These are phyloP conservation scores for Drosophila obscura DNA, from an alignment of 1,140 invertebrate species.

Conservation along the genomic window DNA sequence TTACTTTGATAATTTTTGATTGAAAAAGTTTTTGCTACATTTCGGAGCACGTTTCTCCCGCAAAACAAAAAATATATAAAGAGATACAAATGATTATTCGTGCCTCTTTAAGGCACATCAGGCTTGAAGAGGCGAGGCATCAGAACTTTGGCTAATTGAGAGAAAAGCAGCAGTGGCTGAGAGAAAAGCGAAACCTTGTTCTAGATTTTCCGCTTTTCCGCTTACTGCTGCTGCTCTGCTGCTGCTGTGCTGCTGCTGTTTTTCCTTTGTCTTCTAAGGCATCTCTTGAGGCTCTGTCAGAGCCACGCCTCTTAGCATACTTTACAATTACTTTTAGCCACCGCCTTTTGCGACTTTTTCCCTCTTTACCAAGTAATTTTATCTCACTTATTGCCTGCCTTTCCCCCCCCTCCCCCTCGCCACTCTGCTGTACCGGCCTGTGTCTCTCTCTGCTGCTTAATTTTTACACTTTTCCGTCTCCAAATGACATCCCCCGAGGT, in stretches of 20 bases:
- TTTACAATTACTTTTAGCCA: constrained; percentile 64
- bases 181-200: constrained; percentile 54
- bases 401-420: neutral
- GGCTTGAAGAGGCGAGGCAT: neutral
- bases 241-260: constrained; percentile 1
- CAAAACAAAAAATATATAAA: constrained; percentile 20
- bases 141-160: constrained; percentile 32
- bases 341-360: neutral
- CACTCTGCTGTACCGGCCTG: too few species aligned
- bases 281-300: constrained; percentile 41
- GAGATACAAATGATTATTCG: constrained; percentile 19
- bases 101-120: constrained; percentile 21
- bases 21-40: constrained; percentile 66
- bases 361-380: constrained; percentile 48
- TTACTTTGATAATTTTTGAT: constrained; percentile 79
- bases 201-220: constrained; percentile 35
- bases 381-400: constrained; percentile 70
- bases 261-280: constrained; percentile 33
- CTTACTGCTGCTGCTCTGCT: constrained; percentile 1
- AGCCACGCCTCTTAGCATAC: constrained; percentile 52
- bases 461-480: constrained; percentile 72
- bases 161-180: constrained; percentile 10
- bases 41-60: constrained; percentile 27
- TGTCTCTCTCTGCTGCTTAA: constrained; percentile 59
- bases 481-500: constrained; percentile 68